phyloP scores from a whole-genome alignment of 2,888 invertebrate genomes.

The Colletes collaris region DNA sequence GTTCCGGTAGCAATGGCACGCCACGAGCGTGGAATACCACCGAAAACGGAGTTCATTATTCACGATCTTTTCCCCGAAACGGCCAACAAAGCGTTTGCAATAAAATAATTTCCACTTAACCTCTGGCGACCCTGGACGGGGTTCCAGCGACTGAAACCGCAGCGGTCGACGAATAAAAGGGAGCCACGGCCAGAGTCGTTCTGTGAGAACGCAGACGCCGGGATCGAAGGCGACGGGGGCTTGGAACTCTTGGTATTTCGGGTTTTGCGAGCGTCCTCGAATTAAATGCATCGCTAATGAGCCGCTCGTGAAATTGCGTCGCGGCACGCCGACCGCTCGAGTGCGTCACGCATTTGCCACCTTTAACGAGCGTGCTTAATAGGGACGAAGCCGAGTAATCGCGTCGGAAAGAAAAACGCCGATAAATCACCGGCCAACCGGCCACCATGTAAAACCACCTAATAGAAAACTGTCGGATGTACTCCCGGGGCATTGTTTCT shows the following conservation, averaged over 20 bases:
- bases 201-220: slow-evolving; percentile 2
- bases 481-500: slow-evolving; percentile 19
- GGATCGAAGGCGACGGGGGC: slow-evolving; percentile 8
- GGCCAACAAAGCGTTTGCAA: not conserved
- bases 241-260: slow-evolving; percentile 50
- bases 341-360: slow-evolving; percentile 65
- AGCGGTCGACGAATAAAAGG: slow-evolving; percentile 3
- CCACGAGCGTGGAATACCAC: too few relatives aligned
- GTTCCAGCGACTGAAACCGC: not conserved
- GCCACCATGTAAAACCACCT: not conserved
- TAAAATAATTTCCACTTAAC: slow-evolving; percentile 26
- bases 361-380: slow-evolving; percentile 70
- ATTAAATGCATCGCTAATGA: slow-evolving; percentile 75
- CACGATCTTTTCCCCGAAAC: not conserved
- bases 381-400: slow-evolving; percentile 53
- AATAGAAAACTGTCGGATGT: slow-evolving; percentile 22
- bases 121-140: not conserved
- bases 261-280: slow-evolving; percentile 55
- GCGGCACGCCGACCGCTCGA: slow-evolving; percentile 63
- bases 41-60: not conserved
- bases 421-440: slow-evolving; percentile 54
- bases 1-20: not conserved
- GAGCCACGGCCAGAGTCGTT: not conserved
- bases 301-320: slow-evolving; percentile 66
- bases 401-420: slow-evolving; percentile 35